phyloP scores from a whole-genome alignment of 2,888 invertebrate genomes.

The Campaea margaritaria region DNA sequence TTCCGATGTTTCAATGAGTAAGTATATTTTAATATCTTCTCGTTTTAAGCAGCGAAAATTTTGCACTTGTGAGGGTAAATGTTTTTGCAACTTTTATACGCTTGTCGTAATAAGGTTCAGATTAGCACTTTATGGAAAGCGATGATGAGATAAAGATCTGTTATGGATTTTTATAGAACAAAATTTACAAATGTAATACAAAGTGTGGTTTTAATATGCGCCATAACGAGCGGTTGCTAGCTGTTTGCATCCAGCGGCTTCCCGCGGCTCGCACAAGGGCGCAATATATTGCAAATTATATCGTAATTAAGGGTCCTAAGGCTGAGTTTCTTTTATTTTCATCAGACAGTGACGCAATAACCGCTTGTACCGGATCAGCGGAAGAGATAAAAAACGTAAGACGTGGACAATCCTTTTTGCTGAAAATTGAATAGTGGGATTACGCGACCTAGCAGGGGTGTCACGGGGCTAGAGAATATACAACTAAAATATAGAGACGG shows the following conservation, averaged over 20 bases:
- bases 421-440: constrained; percentile 85
- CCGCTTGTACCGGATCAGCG: constrained; percentile 70
- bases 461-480: not conserved
- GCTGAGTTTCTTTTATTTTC: constrained; percentile 35
- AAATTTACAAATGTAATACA: too few species aligned
- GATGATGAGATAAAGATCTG: too few species aligned
- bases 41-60: constrained; percentile 34
- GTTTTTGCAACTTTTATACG: not conserved
- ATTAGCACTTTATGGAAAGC: too few species aligned
- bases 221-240: too few species aligned
- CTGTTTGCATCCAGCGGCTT: too few species aligned
- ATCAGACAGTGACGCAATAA: constrained; percentile 57
- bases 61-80: constrained; percentile 1
- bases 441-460: constrained; percentile 67
- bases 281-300: not conserved
- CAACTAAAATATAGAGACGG: too few species aligned
- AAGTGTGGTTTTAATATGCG: too few species aligned
- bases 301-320: constrained; percentile 39
- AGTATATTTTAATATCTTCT: constrained; percentile 47
- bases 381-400: constrained; percentile 76
- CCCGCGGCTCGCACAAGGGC: too few species aligned
- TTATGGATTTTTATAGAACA: too few species aligned
- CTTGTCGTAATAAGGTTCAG: not conserved
- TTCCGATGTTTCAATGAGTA: constrained; percentile 50
- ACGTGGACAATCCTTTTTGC: constrained; percentile 77